Percentiles rank a stretch among this genome's conserved stretches.
phyloP scores from a whole-genome alignment of 2,888 invertebrate genomes.

The Euplagia quadripunctaria region DNA sequence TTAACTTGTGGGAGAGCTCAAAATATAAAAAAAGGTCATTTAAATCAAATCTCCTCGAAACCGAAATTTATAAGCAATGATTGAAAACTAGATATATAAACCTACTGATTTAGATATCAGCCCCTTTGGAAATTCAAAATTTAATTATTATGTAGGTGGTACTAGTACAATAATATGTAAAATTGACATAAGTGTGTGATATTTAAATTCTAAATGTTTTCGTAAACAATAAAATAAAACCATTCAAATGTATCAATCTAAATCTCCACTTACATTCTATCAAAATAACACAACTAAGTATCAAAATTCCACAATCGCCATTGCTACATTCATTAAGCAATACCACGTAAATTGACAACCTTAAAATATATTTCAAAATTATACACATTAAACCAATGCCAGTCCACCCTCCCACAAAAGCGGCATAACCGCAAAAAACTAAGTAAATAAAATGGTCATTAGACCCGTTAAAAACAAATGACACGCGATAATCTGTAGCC shows the following conservation, averaged over 20 bases:
- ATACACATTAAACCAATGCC: slow-evolving; percentile 20
- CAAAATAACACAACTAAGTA: neutral
- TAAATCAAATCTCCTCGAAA: neutral
- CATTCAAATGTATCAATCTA: too few species aligned
- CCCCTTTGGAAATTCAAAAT: too few species aligned
- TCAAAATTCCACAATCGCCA: too few species aligned
- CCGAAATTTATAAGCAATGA: neutral
- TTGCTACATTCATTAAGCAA: neutral
- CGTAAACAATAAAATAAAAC: too few species aligned
- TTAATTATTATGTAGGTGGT: too few species aligned
- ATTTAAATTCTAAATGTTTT: too few species aligned
- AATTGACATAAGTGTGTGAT: too few species aligned
- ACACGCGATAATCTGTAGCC: slow-evolving; percentile 68
- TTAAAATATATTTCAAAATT: slow-evolving; percentile 9
- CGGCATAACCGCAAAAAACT: slow-evolving; percentile 40
- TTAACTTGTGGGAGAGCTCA: neutral
- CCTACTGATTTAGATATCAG: neutral
- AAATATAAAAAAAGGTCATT: neutral
- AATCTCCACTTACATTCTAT: neutral
- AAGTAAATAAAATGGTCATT: slow-evolving; percentile 49
- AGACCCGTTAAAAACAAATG: slow-evolving; percentile 64
- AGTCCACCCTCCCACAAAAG: slow-evolving; percentile 27
- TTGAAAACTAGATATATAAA: neutral
- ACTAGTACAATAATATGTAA: too few species aligned
- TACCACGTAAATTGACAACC: neutral